phyloP scores from a whole-genome alignment of 2,797 vertebrate species.

The Centropyge bicolor region DNA sequence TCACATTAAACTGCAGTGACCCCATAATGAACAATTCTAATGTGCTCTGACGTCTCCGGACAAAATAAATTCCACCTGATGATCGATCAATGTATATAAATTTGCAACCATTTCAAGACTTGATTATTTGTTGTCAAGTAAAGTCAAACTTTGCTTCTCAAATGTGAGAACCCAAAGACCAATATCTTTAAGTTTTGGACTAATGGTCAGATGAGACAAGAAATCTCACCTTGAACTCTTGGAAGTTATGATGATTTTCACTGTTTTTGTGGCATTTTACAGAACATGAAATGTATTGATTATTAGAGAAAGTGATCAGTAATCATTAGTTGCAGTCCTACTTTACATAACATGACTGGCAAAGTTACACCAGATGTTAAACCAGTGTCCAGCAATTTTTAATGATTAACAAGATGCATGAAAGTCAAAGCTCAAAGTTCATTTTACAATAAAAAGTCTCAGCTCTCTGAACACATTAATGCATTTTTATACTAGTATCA shows the following conservation, averaged over 20 bases:
- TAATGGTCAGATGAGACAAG: no score
- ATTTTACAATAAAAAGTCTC: not conserved
- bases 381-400: not conserved
- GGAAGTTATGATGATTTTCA: no score
- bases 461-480: not conserved
- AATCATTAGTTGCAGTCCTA: not conserved
- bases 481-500: not conserved
- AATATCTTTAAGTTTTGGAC: no score
- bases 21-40: not conserved
- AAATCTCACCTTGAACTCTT: no score
- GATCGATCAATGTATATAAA: no score
- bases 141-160: not conserved
- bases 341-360: not conserved
- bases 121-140: not conserved
- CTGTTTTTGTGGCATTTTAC: no score
- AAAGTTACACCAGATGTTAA: not conserved
- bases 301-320: no score
- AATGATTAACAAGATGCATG: not conserved
- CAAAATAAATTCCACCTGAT: not conserved
- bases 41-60: not conserved
- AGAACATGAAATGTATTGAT: no score
- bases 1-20: not conserved
- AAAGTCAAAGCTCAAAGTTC: not conserved
- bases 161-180: not conserved
- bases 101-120: not conserved